Base-by-base conservation (phyloP, 1,140 invertebrate species). In the Euglossa dilemma region DNA sequence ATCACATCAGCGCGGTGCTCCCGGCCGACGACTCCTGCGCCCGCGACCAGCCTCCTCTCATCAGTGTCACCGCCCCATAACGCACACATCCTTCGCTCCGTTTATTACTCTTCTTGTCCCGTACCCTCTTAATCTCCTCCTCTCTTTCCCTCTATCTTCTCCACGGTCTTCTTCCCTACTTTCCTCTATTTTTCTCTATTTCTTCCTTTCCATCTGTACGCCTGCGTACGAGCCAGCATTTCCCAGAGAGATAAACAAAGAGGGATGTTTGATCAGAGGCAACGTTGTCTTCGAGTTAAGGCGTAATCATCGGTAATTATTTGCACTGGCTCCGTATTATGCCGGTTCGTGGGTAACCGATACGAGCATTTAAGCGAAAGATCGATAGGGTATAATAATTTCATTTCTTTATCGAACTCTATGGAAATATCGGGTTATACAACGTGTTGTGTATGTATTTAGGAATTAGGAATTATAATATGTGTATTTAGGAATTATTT, bases 1-100 rank as follows among this genome's bases (percentile, higher is more conserved):
- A 93, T 93, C 92, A 89, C 92, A 93, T 92, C 92, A 92, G 87
- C 85, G 88, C 85, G 79, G 36, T 54, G 59, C 78, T 87, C 64
- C 67, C 59, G 76, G 59, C 64, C 61, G 52, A 64, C 54, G 72
- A 67, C 61, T 70, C 9, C 25, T 57, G 59, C 45, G 67, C 76
- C 36, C 28, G 16, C 28, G 52, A 66, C 52, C 43, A 36, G 66
- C 84, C 63, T 52, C 59, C 45, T 18, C 47, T 72, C 71, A 70
- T 78, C 74, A 83, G 80, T 77, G 80, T 83, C 80, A 83, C 73
- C 73, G 80, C 54, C 80, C 80, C 80, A 83, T 78, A 83, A 83
- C 66, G 66, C 80, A 83, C 64, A n/a, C 64, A 61, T 67, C 45
- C 64, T 67, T 52, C 56, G 56, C 36, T 25, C 8, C 47, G 43